A percentile compares a stretch with the other conserved stretches of the same genome.
These are phyloP conservation scores for Anguilla marmorata DNA, from an alignment of 2,797 vertebrate species.

Conservation along the genomic window DNA sequence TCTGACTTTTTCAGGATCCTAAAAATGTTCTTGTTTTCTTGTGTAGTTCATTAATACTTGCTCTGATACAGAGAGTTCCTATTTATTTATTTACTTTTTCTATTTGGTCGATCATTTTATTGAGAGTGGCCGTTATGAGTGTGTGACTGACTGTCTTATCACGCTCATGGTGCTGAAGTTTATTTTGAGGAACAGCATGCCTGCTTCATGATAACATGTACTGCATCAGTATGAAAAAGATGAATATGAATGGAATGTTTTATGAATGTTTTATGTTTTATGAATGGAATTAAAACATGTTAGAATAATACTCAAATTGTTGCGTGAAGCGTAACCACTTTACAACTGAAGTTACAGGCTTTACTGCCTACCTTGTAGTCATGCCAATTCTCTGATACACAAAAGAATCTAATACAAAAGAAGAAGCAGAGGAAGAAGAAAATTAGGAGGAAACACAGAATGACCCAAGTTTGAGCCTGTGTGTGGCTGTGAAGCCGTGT, in stretches of 20 bases:
- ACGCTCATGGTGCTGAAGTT: neutral
- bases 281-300: neutral
- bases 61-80: neutral
- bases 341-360: neutral
- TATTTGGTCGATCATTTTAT: neutral
- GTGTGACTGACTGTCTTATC: neutral
- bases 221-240: neutral
- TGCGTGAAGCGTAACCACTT: neutral
- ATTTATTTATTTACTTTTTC: constrained; percentile 1
- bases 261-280: neutral
- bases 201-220: neutral
- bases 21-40: neutral
- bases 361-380: neutral
- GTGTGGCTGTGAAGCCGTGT: neutral
- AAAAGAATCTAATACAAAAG: neutral
- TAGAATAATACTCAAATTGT: neutral
- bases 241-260: neutral
- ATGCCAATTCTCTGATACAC: no score
- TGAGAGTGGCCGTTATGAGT: neutral
- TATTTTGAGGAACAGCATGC: neutral
- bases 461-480: neutral
- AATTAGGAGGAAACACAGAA: neutral
- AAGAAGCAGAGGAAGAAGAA: neutral
- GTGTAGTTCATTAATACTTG: neutral
- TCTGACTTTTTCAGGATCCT: no score